These are phyloP conservation scores for Terebella lapidaria DNA, from an alignment of 2,888 invertebrate species.

Conservation along the genomic window DNA sequence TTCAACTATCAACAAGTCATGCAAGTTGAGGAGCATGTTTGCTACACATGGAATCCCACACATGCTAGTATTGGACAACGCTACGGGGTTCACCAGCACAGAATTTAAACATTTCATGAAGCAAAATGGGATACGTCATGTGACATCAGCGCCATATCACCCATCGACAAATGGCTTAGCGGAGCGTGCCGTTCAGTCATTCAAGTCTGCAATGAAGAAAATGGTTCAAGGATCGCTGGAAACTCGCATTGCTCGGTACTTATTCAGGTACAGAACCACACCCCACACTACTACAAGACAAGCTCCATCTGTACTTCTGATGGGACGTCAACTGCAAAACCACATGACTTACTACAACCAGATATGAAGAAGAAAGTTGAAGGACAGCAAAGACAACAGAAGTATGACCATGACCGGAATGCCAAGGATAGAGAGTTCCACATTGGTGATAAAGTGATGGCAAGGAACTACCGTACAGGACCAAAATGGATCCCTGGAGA, in stretches of 20 bases:
- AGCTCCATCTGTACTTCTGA: constrained; percentile 1
- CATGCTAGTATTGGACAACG: constrained; percentile 27
- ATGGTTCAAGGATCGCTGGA: background rate
- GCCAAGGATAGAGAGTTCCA: background rate
- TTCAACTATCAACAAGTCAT: constrained; percentile 21
- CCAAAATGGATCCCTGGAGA: too few species aligned
- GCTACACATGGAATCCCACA: constrained; percentile 25
- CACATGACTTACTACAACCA: background rate
- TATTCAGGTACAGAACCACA: constrained; percentile 3
- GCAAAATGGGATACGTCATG: constrained; percentile 9
- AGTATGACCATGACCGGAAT: background rate
- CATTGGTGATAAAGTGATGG: too few species aligned
- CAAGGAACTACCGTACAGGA: too few species aligned
- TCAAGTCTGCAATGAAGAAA: background rate
- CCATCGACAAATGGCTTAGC: constrained; percentile 2
- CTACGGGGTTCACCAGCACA: constrained; percentile 22
- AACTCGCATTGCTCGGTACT: background rate
- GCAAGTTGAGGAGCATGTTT: constrained; percentile 22
- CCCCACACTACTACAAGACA: constrained; percentile 4
- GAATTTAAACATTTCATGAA: constrained; percentile 23
- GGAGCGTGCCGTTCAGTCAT: background rate
- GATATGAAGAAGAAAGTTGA: background rate
- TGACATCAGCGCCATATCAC: background rate
- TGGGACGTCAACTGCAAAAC: background rate
- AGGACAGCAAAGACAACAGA: background rate